Conservation (phyloP, 1,140 invertebrate species). For the Diabrotica undecimpunctata region DNA sequence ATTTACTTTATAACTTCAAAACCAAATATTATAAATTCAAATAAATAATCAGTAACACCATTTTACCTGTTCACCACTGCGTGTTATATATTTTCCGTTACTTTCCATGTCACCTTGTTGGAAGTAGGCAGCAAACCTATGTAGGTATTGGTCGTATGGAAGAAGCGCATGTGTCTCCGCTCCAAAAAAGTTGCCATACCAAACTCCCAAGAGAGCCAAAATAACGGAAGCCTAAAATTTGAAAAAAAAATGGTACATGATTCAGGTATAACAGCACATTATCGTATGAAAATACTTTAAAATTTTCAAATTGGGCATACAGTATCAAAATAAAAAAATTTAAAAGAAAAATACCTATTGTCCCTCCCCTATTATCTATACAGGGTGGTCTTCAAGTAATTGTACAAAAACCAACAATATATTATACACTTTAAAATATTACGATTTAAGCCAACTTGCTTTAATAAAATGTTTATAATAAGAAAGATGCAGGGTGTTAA, state of each 20-base stretch:
- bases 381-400: too few relatives aligned
- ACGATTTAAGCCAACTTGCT: too few relatives aligned
- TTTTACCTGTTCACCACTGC: constrained; percentile 67
- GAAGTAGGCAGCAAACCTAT: constrained; percentile 98
- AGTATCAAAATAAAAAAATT: too few relatives aligned
- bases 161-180: constrained; percentile 94
- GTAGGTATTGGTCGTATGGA: constrained; percentile 98
- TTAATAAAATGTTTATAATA: too few relatives aligned
- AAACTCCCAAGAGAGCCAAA: constrained; percentile 89
- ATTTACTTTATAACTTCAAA: too few relatives aligned
- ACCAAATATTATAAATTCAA: neutral
- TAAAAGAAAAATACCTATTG: too few relatives aligned
- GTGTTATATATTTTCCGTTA: constrained; percentile 94
- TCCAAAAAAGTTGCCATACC: constrained; percentile 95
- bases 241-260: neutral
- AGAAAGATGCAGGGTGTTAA: too few relatives aligned
- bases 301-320: too few relatives aligned
- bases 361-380: too few relatives aligned
- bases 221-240: constrained; percentile 85
- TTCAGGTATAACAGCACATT: neutral
- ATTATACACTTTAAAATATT: too few relatives aligned
- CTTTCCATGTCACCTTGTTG: constrained; percentile 99
- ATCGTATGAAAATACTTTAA: too few relatives aligned
- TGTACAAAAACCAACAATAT: too few relatives aligned
- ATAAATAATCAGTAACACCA: constrained; percentile 5